These are phyloP conservation scores for Ptyas mucosa DNA, from an alignment of 2,113 vertebrate species.

Conservation along the genomic window DNA sequence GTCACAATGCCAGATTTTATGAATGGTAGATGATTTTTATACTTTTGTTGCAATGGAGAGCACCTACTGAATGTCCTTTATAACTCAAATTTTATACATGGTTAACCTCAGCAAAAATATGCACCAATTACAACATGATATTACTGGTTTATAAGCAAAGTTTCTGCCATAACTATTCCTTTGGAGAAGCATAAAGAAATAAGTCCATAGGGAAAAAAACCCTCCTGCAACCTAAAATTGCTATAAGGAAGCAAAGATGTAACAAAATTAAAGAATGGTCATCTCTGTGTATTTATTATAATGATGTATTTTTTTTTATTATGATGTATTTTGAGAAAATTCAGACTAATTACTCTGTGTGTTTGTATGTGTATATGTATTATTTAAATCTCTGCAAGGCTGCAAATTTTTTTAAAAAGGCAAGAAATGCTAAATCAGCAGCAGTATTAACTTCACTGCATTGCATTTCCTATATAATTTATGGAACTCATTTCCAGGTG, in stretches of 20 bases:
- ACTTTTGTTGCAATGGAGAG: background rate
- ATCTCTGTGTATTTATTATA: background rate
- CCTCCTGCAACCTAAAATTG: background rate
- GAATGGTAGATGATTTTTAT: background rate
- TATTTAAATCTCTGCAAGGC: constrained; percentile 30
- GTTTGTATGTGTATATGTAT: constrained; percentile 2
- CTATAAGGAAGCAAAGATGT: background rate
- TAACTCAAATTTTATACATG: background rate
- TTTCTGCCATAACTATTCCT: background rate
- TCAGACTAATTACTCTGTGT: background rate
- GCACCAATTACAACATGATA: background rate
- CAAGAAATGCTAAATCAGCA: constrained; percentile 37
- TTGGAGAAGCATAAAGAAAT: background rate
- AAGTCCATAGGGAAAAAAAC: background rate
- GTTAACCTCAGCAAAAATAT: background rate
- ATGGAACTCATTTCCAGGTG: constrained; percentile 33
- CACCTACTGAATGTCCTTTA: background rate
- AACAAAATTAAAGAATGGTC: background rate
- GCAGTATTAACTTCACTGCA: constrained; percentile 37
- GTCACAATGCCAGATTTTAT: background rate
- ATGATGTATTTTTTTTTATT: background rate
- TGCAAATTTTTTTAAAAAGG: constrained; percentile 32
- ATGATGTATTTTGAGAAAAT: background rate
- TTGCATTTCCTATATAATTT: constrained; percentile 37
- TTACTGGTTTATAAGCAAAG: background rate